Evolutionary conservation across 2,797 vertebrate species (phyloP).

Genomic region (Artibeus jamaicensis): DNA sequence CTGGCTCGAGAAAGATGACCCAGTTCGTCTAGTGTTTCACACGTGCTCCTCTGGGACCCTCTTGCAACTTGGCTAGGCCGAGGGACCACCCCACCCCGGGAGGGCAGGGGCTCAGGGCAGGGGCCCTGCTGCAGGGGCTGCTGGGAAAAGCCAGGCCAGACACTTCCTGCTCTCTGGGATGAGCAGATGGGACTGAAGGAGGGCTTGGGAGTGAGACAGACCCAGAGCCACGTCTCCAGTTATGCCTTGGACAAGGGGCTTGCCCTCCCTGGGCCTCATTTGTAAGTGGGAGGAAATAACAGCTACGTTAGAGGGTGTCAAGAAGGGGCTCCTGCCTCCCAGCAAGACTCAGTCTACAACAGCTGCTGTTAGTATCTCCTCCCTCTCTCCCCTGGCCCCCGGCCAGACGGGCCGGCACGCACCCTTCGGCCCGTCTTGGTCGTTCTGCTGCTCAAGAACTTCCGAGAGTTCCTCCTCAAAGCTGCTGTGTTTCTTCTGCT

Average conservation of each 20-base stretch:
- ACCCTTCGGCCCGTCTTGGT: slow-evolving; percentile 83
- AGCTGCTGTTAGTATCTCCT: accelerated
- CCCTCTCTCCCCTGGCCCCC: background rate
- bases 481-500: slow-evolving; percentile 81
- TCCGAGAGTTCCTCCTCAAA: slow-evolving; percentile 82
- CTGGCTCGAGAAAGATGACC: background rate
- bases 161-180: background rate
- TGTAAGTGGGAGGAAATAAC: background rate
- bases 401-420: slow-evolving; percentile 53
- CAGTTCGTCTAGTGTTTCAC: background rate
- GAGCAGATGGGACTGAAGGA: accelerated
- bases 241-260: background rate
- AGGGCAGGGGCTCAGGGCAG: too few relatives aligned
- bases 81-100: background rate
- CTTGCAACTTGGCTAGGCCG: background rate
- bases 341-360: accelerated
- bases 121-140: background rate
- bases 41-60: background rate
- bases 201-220: background rate
- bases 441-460: slow-evolving; percentile 78
- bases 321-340: background rate
- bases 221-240: background rate
- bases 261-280: slow-evolving; percentile 56
- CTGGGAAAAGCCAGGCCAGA: background rate
- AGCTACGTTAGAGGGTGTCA: background rate